A percentile compares a stretch with the other conserved stretches of the same genome.
These are phyloP conservation scores for Diplazon laetatorius DNA, from an alignment of 2,888 invertebrate species.

Conservation along the genomic window DNA sequence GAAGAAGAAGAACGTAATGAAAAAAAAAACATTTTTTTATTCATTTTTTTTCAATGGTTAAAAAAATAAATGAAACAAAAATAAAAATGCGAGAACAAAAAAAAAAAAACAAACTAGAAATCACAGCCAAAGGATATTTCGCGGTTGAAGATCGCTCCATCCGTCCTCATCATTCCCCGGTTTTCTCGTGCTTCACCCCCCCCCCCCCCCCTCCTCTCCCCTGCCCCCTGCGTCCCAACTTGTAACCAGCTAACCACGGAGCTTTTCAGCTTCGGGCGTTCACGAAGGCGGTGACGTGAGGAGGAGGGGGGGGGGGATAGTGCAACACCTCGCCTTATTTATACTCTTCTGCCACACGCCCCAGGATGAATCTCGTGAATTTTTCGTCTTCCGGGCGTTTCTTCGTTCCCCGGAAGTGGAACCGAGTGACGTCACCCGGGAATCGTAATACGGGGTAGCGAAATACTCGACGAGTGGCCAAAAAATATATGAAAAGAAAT, in stretches of 20 bases:
- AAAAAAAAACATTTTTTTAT: too few relatives aligned
- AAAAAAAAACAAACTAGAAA: slow-evolving; percentile 49
- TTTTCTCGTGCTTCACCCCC: slow-evolving; percentile 7
- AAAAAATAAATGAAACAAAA: slow-evolving; percentile 33
- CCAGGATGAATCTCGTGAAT: slow-evolving; percentile 50
- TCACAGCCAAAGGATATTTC: slow-evolving; percentile 53
- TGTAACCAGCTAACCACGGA: slow-evolving; percentile 5
- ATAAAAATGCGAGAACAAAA: slow-evolving; percentile 27
- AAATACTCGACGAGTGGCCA: slow-evolving; percentile 10
- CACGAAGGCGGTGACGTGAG: too few relatives aligned
- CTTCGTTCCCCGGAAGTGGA: slow-evolving; percentile 19
- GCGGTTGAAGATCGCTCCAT: slow-evolving; percentile 47
- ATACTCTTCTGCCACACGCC: slow-evolving; percentile 32
- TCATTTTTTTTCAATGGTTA: too few relatives aligned
- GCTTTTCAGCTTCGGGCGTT: slow-evolving; percentile 42
- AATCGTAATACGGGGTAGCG: slow-evolving; percentile 13
- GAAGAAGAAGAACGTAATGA: slow-evolving; percentile 24
- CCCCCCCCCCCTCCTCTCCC: not conserved
- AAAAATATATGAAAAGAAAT: slow-evolving; percentile 18
- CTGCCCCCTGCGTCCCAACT: not conserved
- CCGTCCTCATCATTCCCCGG: slow-evolving; percentile 20
- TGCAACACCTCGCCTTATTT: slow-evolving; percentile 49
- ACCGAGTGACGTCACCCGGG: not conserved
- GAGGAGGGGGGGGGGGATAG: too few relatives aligned
- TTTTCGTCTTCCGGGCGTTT: slow-evolving; percentile 35